Base-by-base conservation (phyloP, 2,797 vertebrate genomes). In the Sebastes nivosus region DNA sequence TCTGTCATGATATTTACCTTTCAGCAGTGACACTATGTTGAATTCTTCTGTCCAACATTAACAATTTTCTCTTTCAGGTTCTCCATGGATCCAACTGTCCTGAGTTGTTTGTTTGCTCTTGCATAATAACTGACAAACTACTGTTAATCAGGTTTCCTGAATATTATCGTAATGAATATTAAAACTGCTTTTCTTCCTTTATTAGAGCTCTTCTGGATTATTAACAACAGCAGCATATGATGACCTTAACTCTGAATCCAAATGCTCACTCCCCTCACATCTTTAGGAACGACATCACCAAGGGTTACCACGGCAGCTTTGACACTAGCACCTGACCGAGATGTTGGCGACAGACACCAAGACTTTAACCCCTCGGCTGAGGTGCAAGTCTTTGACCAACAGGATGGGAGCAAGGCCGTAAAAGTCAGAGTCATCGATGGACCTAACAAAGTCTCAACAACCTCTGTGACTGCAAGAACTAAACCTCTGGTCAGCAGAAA, bases 211-310 rank as follows among this genome's bases (percentile, higher is more conserved):
- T 29, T 58, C 65, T 30, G 60, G 67, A 81, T 74, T 54, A 27
- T 64, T 64, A 59, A 50, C 57, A 61, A 12, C 64, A 70, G 27
- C 63, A 46, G 11, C 10, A n/a, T 29, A 46, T 29, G 25, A 65
- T 70, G 36, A 79, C 22, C 11, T 54, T 86, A 84, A 88, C 63
- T 55, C 69, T 91, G 38, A 91, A 90, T 81, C 59, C 76, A 81
- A 83, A 81, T 79, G n/a, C 81, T 91, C 67, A 83, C 73, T 87
- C 66, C 77, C 54, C 84, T 87, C 73, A 82, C 81, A 81, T 84
- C 85, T 91, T 80, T 92, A 95, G 95, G 90, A 32, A 73, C 77
- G 22, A 79, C 68, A 22, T 75, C 76, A 27, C 81, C 84, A 20
- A 75, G 3, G 77, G 75, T 67, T 50, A 52, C 80, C 46, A 64